A percentile compares a stretch with the other conserved stretches of the same genome.
phyloP scores from a whole-genome alignment of 2,797 vertebrate genomes.

The Tauraco hartlaubi region DNA sequence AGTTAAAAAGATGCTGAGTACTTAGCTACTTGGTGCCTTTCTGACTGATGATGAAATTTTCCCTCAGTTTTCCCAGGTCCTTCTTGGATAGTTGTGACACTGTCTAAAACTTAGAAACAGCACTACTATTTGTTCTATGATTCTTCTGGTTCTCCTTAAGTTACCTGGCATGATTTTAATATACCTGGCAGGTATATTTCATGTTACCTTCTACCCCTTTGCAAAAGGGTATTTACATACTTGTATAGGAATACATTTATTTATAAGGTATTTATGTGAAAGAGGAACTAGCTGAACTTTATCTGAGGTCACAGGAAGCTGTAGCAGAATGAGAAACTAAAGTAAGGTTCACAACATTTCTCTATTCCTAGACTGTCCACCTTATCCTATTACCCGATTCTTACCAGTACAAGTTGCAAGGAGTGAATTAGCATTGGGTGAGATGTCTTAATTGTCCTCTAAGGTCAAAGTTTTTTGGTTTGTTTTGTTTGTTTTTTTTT shows the following conservation, averaged over 20 bases:
- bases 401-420: neutral
- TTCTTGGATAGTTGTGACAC: neutral
- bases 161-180: neutral
- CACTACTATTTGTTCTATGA: neutral
- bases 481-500: neutral
- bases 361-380: neutral
- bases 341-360: neutral
- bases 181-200: neutral
- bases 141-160: neutral
- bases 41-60: neutral
- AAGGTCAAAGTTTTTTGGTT: neutral
- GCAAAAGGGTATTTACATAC: neutral
- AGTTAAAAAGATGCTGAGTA: neutral
- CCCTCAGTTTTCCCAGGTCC: neutral
- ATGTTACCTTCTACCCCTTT: neutral
- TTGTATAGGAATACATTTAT: neutral
- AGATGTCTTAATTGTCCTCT: neutral
- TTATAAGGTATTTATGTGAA: neutral
- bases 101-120: neutral
- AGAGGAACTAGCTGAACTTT: neutral
- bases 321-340: neutral
- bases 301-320: neutral
- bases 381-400: neutral
- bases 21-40: neutral
- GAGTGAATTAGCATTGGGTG: neutral